Percentiles rank a stretch among this genome's conserved stretches.
Evolutionary conservation across 2,113 vertebrate genomes (phyloP).

Genomic region (Heterotis niloticus): DNA sequence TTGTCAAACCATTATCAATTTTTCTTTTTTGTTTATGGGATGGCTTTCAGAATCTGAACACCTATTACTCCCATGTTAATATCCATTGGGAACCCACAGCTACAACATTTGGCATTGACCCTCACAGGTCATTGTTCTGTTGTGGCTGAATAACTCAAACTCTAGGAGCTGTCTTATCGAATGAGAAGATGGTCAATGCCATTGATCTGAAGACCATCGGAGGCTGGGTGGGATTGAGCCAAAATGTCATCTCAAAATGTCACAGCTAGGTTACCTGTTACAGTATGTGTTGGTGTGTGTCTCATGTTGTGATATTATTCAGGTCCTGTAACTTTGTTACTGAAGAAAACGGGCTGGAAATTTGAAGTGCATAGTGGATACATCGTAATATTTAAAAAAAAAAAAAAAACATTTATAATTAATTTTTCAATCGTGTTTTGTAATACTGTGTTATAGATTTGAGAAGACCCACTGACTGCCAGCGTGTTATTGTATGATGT

Average conservation of each 20-base stretch:
- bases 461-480: background rate
- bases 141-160: background rate
- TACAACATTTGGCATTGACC: background rate
- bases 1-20: too few species aligned
- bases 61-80: too few species aligned
- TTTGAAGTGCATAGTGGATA: background rate
- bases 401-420: too few species aligned
- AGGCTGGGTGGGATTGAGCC: background rate
- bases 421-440: background rate
- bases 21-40: too few species aligned
- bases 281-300: conserved; percentile 1
- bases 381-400: too few species aligned
- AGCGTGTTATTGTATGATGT: background rate
- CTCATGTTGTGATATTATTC: background rate
- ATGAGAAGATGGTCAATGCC: background rate
- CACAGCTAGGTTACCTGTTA: conserved; percentile 7
- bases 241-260: background rate
- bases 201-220: background rate
- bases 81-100: too few species aligned
- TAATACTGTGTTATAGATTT: background rate
- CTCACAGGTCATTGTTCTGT: background rate
- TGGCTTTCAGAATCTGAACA: too few species aligned
- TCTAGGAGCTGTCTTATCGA: background rate
- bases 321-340: background rate
- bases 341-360: background rate